Base-by-base conservation (phyloP, 2,797 vertebrate species). In the Sphenodon punctatus region DNA sequence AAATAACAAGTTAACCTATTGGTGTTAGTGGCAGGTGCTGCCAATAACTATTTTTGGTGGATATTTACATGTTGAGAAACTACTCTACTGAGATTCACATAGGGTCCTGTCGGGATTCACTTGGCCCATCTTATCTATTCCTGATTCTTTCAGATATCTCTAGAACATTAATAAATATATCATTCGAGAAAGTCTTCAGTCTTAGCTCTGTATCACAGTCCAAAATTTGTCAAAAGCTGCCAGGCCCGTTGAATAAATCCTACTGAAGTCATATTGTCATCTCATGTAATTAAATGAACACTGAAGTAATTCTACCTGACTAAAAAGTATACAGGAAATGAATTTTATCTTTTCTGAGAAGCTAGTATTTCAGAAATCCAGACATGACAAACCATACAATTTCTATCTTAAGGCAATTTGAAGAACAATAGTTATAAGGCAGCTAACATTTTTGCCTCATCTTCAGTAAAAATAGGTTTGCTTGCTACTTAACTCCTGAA, bases 291-390 rank as follows among this genome's bases (percentile, higher is more conserved):
- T 49, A 84, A 89, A 70, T 59, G 51, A 27, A 72, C 49, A 14
- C 34, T 20, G 27, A 88, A 86, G 59, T 85, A 68, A 79, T 90
- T 89, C 83, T 79, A 66, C 9, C 4, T 51, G 16, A 77, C 65
- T 81, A 70, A 82, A 46, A 19, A 55, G 58, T 32, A 75, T 83
- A 12, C 17, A 63, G 84, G 46, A n/a, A 80, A 30, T 39, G 71
- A 72, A 36, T 34, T 20, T 58, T 58, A 42, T 64, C 9, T 78
- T 86, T 85, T 27, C 27, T 41, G 25, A 25, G 20, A 58, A 65
- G 38, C n/a, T 77, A 68, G 27, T 75, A 41, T 81, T 86, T 87
- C 73, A 79, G 67, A 72, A 25, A 61, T 77, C 53, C 1, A 66
- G 8, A 58, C 36, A 20, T 58, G 32, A 58, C 55, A 58, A 23